Evolutionary conservation across 2,888 invertebrate species (phyloP).

Genomic region (Ptilodon capucinus): DNA sequence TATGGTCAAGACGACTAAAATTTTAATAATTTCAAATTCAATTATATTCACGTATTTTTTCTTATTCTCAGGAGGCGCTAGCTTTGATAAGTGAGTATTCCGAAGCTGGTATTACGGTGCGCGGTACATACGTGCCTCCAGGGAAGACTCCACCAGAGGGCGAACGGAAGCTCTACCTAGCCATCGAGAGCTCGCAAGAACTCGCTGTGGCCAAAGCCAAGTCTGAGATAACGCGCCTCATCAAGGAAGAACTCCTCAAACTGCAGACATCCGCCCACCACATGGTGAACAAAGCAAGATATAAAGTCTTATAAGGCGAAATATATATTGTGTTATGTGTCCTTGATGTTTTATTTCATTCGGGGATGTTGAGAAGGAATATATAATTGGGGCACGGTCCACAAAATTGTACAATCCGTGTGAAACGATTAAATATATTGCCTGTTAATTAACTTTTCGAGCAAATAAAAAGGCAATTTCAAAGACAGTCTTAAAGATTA

Average conservation of each 20-base stretch:
- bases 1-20: too few species aligned
- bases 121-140: conserved; percentile 97
- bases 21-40: too few species aligned
- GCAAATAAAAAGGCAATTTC: too few species aligned
- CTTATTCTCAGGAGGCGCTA: conserved; percentile 90
- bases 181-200: conserved; percentile 99
- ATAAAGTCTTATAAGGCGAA: conserved; percentile 91
- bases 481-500: too few species aligned
- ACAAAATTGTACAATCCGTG: too few species aligned
- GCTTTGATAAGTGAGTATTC: conserved; percentile 99
- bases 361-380: not conserved
- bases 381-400: too few species aligned
- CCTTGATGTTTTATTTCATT: conserved; percentile 27
- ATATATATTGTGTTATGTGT: conserved; percentile 39
- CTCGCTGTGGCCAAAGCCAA: conserved; percentile 97
- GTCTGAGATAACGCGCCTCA: conserved; percentile 97
- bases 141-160: conserved; percentile 96
- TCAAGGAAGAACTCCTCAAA: conserved; percentile 98
- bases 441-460: too few species aligned
- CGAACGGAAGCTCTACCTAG: conserved; percentile 97
- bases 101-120: conserved; percentile 98
- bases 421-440: too few species aligned
- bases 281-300: conserved; percentile 94
- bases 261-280: conserved; percentile 93
- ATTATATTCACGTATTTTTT: too few species aligned